Evolutionary conservation across 1,140 invertebrate genomes (phyloP), one percentile per base, ranked within the genome.

Genomic region (Aplysia californica): DNA sequence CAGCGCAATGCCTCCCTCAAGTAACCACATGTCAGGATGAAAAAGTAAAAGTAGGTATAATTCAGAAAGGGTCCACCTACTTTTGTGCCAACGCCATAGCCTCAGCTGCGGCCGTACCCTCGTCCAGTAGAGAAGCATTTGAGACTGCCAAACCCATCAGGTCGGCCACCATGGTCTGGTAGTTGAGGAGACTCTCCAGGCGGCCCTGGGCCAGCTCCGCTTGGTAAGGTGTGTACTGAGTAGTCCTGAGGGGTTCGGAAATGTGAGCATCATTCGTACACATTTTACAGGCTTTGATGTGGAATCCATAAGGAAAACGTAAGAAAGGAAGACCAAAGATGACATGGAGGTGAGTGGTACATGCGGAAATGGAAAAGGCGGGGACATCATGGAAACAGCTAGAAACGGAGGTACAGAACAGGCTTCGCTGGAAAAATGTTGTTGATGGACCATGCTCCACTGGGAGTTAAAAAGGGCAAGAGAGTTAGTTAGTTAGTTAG

Each of bases 31-130:
- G n/a, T n/a, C n/a, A n/a, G n/a, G n/a, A n/a, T n/a, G n/a, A n/a
- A n/a, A n/a, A n/a, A n/a, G n/a, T n/a, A n/a, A n/a, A n/a, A n/a
- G n/a, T n/a, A n/a, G n/a, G n/a, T n/a, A n/a, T n/a, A n/a, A n/a
- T n/a, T n/a, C n/a, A n/a, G n/a, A n/a, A n/a, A n/a, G n/a, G n/a
- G n/a, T n/a, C n/a, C n/a, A n/a, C n/a, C n/a, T 84, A 95, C 94
- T 95, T 94, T 80, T 93, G 93, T 76, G 95, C 95, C 10, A 99
- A 91, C 6, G 94, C 94, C 86, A 99, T 92, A 10, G 97, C 98
- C 91, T 99, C 98, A 2, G 98, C 98, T 31, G 97, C 97, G 5
- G 98, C 97, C 0, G 98, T 99, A 10, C 96, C 96, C 91, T 99
- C 98, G 87, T 99, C 98, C 44, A 99, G 87, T 0, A 99, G 91